Conservation (phyloP, 2,888 invertebrate species). For the Uloborus plumipes region DNA sequence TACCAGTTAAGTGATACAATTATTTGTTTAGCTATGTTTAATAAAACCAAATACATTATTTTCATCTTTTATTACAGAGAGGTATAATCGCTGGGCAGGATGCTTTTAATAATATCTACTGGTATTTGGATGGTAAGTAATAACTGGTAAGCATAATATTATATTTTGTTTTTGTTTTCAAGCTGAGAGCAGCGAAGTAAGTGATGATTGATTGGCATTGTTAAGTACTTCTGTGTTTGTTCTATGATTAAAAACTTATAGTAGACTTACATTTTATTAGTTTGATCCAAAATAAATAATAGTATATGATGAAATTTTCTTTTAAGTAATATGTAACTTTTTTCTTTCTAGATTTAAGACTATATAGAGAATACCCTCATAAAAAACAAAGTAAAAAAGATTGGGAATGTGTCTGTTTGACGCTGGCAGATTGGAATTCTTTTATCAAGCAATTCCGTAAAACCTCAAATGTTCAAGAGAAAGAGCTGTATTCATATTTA, state of each 20-base stretch:
- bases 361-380: slow-evolving; percentile 68
- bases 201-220: too few species aligned
- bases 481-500: slow-evolving; percentile 68
- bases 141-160: slow-evolving; percentile 27
- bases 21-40: too few species aligned
- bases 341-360: slow-evolving; percentile 66
- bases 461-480: slow-evolving; percentile 67
- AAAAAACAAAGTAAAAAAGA: slow-evolving; percentile 68
- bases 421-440: slow-evolving; percentile 67
- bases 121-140: slow-evolving; percentile 69
- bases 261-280: too few species aligned
- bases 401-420: slow-evolving; percentile 69
- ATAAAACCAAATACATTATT: background rate
- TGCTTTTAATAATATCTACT: slow-evolving; percentile 68
- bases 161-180: background rate
- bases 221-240: too few species aligned
- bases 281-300: too few species aligned
- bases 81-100: slow-evolving; percentile 68
- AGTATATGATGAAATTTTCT: too few species aligned
- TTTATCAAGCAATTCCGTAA: slow-evolving; percentile 68
- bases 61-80: slow-evolving; percentile 66
- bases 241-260: too few species aligned
- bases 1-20: too few species aligned
- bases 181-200: too few species aligned
- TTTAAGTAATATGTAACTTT: background rate